Evolutionary conservation across 2,797 vertebrate genomes (phyloP).

Genomic region (Fistularia tabacaria): DNA sequence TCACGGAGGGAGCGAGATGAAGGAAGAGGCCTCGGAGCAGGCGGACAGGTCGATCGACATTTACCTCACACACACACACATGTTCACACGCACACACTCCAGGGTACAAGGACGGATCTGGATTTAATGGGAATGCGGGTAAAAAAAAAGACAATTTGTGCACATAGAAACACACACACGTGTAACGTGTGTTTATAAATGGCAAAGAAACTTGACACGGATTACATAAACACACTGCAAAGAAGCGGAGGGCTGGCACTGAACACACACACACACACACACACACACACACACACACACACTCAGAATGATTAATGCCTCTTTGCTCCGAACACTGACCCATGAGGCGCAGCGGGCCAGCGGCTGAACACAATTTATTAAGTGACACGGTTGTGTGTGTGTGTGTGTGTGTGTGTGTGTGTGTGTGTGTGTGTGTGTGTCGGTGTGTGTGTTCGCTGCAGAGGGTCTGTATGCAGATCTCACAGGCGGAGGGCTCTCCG

Average conservation of each 20-base stretch:
- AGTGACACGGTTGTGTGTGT: constrained; percentile 31
- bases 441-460: constrained; percentile 5
- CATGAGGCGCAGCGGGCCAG: constrained; percentile 58
- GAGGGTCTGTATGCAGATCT: constrained; percentile 31
- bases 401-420: constrained; percentile 28
- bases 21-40: constrained; percentile 32
- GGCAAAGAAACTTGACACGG: no score
- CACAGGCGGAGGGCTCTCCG: constrained; percentile 20
- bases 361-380: constrained; percentile 67
- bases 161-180: no score
- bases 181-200: no score
- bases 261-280: constrained; percentile 1
- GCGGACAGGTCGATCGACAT: constrained; percentile 36
- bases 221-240: no score
- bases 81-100: constrained; percentile 1
- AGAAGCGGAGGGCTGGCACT: no score
- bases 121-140: constrained; percentile 1
- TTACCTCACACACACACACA: constrained; percentile 28
- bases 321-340: constrained; percentile 59
- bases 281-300: constrained; percentile 38
- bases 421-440: constrained; percentile 17
- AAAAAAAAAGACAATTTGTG: no score
- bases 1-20: constrained; percentile 17
- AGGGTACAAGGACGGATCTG: no score
- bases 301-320: constrained; percentile 66